Conservation (phyloP, 2,113 vertebrate genomes). For the Orthochromis malagaraziensis region DNA sequence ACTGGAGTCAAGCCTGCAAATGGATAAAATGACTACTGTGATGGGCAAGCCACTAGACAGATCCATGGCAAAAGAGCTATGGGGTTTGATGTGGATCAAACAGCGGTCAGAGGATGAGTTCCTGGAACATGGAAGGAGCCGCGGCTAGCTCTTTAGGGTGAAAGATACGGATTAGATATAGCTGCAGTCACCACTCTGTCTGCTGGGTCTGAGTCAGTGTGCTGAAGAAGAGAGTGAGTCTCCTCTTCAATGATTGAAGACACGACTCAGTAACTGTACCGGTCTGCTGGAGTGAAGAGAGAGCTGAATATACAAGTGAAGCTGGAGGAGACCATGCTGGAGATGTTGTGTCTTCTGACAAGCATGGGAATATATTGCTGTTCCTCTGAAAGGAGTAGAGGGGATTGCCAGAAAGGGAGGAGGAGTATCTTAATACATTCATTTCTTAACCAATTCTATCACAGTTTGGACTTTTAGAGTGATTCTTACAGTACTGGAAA, state of each 20-base stretch:
- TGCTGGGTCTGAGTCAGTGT: neutral
- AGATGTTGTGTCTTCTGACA: neutral
- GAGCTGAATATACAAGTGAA: neutral
- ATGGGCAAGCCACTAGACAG: neutral
- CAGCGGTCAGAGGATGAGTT: neutral
- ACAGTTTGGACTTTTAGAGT: neutral
- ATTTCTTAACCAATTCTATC: neutral
- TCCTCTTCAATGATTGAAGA: neutral
- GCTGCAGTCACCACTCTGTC: neutral
- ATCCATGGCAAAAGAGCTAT: neutral
- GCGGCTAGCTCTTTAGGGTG: neutral
- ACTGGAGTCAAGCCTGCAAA: neutral
- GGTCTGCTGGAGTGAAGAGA: neutral
- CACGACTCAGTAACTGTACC: neutral
- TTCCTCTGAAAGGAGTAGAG: neutral
- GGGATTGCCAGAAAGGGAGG: neutral
- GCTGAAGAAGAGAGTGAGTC: neutral
- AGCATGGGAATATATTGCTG: neutral
- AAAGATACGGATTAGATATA: neutral
- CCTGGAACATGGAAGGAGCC: neutral
- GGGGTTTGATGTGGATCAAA: neutral
- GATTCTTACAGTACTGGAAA: neutral
- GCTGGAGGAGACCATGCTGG: neutral
- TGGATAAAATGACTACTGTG: neutral
- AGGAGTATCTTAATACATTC: neutral